Conservation (phyloP, 2,113 vertebrate genomes). For the Mustela nigripes region DNA sequence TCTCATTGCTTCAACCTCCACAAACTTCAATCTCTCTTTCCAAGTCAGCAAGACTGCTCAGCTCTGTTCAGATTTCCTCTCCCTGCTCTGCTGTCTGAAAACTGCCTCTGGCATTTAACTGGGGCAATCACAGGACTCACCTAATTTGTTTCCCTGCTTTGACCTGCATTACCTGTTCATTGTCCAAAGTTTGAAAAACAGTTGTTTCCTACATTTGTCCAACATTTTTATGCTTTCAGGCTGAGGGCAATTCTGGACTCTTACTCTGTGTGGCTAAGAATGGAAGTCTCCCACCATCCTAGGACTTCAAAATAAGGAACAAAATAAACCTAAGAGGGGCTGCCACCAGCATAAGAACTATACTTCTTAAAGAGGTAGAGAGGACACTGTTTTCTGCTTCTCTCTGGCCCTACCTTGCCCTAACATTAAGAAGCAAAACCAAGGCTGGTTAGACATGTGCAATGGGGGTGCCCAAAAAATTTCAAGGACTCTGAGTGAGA, state of each 20-base stretch:
- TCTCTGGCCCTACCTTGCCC: too few species aligned
- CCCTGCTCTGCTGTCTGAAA: neutral
- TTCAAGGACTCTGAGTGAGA: neutral
- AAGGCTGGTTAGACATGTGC: neutral
- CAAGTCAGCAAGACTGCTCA: neutral
- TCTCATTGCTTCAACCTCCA: neutral
- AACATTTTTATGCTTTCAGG: neutral
- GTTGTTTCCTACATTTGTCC: neutral
- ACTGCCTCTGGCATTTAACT: neutral
- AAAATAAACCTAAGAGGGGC: neutral
- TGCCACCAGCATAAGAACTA: neutral
- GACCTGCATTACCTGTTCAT: neutral
- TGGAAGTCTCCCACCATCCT: neutral
- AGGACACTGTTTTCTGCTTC: rapidly evolving
- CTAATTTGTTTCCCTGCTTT: neutral
- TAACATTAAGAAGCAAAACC: neutral
- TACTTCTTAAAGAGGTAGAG: neutral
- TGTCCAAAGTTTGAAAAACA: neutral
- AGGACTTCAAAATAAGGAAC: neutral
- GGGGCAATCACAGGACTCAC: neutral
- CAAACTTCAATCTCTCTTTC: neutral
- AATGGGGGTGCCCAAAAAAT: neutral
- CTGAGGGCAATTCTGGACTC: neutral
- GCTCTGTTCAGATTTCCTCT: neutral
- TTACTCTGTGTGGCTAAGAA: neutral